A percentile compares a stretch with the other conserved stretches of the same genome.
Conservation (phyloP, 2,113 vertebrate species). For the Myiozetetes cayanensis region DNA sequence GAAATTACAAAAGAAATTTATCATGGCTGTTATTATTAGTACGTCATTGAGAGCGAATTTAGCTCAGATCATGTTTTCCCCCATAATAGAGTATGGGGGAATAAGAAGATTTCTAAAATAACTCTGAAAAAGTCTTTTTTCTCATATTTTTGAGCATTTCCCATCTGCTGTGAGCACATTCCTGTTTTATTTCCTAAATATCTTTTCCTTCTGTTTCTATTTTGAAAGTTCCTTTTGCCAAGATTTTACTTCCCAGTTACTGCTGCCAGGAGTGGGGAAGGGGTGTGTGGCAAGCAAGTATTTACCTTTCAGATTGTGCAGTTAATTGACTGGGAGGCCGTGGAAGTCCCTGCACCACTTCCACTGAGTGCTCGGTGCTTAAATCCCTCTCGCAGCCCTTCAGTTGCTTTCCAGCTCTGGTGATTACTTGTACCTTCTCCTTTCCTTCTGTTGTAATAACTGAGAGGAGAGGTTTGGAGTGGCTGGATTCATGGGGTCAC, state of each 20-base stretch:
- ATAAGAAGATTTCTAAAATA: conserved; percentile 12
- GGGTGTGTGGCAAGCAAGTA: neutral
- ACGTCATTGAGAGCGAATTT: conserved; percentile 7
- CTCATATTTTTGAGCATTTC: conserved; percentile 7
- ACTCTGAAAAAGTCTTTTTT: neutral
- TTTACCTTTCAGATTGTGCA: conserved; percentile 6
- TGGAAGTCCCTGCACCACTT: neutral
- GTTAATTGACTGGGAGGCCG: neutral
- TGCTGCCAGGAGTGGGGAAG: neutral
- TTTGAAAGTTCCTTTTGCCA: conserved; percentile 23
- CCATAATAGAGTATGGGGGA: neutral
- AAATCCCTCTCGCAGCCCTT: neutral
- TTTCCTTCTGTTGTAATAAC: neutral
- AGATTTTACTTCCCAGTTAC: neutral
- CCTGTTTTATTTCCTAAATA: conserved; percentile 36
- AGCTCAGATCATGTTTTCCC: conserved; percentile 30
- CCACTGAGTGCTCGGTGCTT: neutral
- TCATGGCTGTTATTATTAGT: conserved; percentile 25
- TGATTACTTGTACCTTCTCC: neutral
- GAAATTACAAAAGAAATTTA: conserved; percentile 11
- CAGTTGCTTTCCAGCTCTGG: neutral
- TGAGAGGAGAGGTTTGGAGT: neutral
- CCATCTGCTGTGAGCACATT: conserved; percentile 49
- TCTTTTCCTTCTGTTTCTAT: conserved; percentile 51
- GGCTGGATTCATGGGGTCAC: neutral